phyloP scores from a whole-genome alignment of 2,888 invertebrate species.

The Cremastinae sp. region DNA sequence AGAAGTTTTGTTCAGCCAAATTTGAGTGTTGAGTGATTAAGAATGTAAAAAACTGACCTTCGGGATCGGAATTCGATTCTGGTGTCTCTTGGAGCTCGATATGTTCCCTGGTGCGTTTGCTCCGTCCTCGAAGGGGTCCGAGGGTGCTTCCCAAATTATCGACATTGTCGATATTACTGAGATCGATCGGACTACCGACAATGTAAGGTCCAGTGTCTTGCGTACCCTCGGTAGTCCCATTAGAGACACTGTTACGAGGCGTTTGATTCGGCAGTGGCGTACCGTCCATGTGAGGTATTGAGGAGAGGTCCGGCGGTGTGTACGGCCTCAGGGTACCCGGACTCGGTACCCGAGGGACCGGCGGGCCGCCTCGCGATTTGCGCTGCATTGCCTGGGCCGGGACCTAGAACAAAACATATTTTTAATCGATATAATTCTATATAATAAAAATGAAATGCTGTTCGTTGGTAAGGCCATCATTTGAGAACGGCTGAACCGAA shows the following conservation, averaged over 20 bases:
- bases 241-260: constrained; percentile 66
- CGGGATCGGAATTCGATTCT: constrained; percentile 53
- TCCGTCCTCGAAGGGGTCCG: constrained; percentile 63
- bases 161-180: constrained; percentile 77
- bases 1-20: too few species aligned
- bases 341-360: constrained; percentile 72
- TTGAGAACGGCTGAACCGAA: too few species aligned
- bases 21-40: too few species aligned
- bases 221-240: constrained; percentile 64
- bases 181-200: constrained; percentile 78
- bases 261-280: constrained; percentile 68
- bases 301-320: constrained; percentile 77
- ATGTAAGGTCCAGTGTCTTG: constrained; percentile 74
- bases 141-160: constrained; percentile 75
- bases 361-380: constrained; percentile 74
- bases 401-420: constrained; percentile 66
- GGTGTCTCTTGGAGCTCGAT: constrained; percentile 76
- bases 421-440: neutral
- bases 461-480: too few species aligned
- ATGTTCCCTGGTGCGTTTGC: constrained; percentile 72
- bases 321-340: constrained; percentile 73
- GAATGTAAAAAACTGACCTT: constrained; percentile 62
- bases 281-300: constrained; percentile 79
- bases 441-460: too few species aligned
- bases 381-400: constrained; percentile 78